Base-by-base conservation (phyloP, 2,113 vertebrate genomes). In the Melanocharis versteri region DNA sequence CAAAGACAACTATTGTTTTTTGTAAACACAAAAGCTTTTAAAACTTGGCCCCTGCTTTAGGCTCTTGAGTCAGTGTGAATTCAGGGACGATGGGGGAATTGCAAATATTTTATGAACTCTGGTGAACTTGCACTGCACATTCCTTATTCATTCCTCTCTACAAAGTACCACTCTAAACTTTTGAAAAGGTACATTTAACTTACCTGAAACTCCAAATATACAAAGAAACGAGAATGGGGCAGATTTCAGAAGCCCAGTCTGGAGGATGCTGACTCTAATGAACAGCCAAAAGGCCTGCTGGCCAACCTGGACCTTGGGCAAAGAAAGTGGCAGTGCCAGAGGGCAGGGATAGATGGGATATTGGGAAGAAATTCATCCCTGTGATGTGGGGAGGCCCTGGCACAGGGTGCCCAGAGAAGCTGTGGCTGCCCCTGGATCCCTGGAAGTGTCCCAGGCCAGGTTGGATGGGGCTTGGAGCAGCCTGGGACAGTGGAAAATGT, bases 381-480 rank as follows among this genome's bases (percentile, higher is more conserved):
- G 40, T 0, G 19, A 69, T 23, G 11, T 37, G 27, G 13, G 1
- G 0, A 70, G n/a, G 6, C 30, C n/a, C 47, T 53, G 73, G 65
- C 40, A 79, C 24, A 45, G 64, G 28, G 11, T 62, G n/a, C 15
- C 28, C 73, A 61, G 24, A 40, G 84, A 0, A 78, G 56, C 40
- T 53, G 23, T 20, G 47, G 45, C 47, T 79, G 47, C 16, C 30
- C n/a, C 20, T 37, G 47, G 13, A 62, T 24, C 56, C 40, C 15
- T 61, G 64, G 10, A 0, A 21, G 9, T 54, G 28, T 1, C 19
- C 73, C 13, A 61, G 39, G 10, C 15, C 47, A 45, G 23, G 64
- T 0, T 54, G 40, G 61, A 68, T 0, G 0, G 8, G 20, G 26
- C 21, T 45, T 37, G 40, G 70, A 40, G 30, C 15, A 35, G 0